These are phyloP conservation scores for Physocephala rufipes DNA, from an alignment of 2,888 invertebrate genomes.

Conservation along the genomic window DNA sequence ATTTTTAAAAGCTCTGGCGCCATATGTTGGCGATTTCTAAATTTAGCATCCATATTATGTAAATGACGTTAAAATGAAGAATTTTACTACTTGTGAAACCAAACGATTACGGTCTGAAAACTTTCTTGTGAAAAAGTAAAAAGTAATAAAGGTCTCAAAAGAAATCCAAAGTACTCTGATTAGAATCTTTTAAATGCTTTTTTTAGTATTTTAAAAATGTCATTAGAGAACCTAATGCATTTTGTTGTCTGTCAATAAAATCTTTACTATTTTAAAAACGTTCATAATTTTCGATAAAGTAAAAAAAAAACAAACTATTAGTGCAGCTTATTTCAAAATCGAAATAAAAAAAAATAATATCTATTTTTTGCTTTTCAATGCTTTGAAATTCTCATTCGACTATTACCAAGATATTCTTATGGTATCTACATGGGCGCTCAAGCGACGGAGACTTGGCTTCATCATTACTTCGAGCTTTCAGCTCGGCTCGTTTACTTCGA, in stretches of 20 bases:
- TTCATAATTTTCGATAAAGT: too few species aligned
- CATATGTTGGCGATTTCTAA: background rate
- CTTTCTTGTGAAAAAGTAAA: background rate
- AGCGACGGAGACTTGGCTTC: background rate
- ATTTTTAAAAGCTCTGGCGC: constrained; percentile 7
- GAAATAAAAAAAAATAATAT: too few species aligned
- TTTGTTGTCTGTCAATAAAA: too few species aligned
- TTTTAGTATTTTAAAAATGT: too few species aligned
- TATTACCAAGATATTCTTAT: background rate
- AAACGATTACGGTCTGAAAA: background rate
- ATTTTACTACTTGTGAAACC: background rate
- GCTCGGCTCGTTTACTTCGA: background rate
- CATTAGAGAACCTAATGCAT: too few species aligned
- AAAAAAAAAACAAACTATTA: too few species aligned
- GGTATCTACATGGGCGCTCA: background rate
- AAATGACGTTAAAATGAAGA: constrained; percentile 1
- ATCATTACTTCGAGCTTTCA: background rate
- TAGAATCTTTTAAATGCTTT: too few species aligned
- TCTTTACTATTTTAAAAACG: too few species aligned
- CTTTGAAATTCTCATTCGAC: too few species aligned
- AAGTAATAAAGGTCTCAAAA: background rate
- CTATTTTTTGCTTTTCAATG: too few species aligned
- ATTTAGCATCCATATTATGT: background rate
- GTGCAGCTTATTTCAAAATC: too few species aligned
- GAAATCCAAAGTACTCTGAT: too few species aligned